Base-by-base conservation (phyloP, 64 coral and sea anemone genomes). In the Pachyseris speciosa region DNA sequence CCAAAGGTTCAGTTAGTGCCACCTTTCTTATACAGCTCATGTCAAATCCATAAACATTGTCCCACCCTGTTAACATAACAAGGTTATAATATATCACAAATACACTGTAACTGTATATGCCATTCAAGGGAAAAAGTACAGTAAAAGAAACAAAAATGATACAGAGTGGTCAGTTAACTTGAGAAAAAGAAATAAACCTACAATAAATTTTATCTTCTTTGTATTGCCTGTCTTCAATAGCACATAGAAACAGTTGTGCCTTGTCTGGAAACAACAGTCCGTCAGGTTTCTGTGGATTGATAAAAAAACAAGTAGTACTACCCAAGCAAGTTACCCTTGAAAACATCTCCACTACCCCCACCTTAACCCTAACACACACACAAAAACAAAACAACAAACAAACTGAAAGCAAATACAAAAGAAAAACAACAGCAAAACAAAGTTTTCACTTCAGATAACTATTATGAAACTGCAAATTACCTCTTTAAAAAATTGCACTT, bases 191-290 rank as follows among this genome's bases (percentile, higher is more conserved):
- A 26, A 4, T 0, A 16, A 5, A 94, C 97, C 86, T 91, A 99
- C 97, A 99, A 59, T 89, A 99, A 81, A 99, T 95, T 81, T 99
- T 99, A 44, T 99, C 97, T 76, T 99, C 97, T 95, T 99, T 99
- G 90, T 99, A 99, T 75, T 99, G 97, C 86, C 97, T 88, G 72
- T 99, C 97, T 90, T 99, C 97, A 90, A 99, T 99, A 32, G 90
- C 97, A 90, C 97, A 99, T 9, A 99, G 37, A 65, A 86, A 99
- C n/a, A 99, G 68, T 55, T 75, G 86, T 55, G 97, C 97, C 52
- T 99, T 99, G 59, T 99, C 97, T 48, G 97, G 97, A 44, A 95
- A 99, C 94, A 99, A 89, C 13, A 99, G 57, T 27, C 97, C 97
- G 71, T 85, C 90, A 59, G 89, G 71, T 78, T 70, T 84, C 97